These are phyloP conservation scores for Ferdinandea cuprea DNA, from an alignment of 2,888 invertebrate genomes.

Conservation along the genomic window DNA sequence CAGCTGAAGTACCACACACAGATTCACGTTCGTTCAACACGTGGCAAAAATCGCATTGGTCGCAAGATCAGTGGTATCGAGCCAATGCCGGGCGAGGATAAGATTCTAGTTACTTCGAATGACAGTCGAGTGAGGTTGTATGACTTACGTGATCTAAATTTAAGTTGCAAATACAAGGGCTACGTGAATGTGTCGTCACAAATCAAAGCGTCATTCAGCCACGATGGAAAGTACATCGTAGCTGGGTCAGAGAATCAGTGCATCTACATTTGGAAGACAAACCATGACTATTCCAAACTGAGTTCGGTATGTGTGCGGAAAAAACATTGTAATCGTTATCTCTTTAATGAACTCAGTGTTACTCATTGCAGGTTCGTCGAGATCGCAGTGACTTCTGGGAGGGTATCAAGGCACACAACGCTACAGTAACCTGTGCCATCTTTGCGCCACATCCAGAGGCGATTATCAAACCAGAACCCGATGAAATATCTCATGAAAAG, in stretches of 20 bases:
- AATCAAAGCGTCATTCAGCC: conserved; percentile 98
- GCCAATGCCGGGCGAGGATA: conserved; percentile 97
- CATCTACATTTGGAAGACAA: conserved; percentile 99
- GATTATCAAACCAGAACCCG: conserved; percentile 89
- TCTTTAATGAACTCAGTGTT: conserved; percentile 29
- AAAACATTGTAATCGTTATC: conserved; percentile 9
- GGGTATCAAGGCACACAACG: conserved; percentile 96
- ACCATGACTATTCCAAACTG: conserved; percentile 97
- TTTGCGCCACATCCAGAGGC: conserved; percentile 98
- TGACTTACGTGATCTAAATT: conserved; percentile 95
- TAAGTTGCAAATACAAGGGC: conserved; percentile 97
- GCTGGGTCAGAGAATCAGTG: conserved; percentile 99
- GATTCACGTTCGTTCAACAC: conserved; percentile 96
- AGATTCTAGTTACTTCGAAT: conserved; percentile 98
- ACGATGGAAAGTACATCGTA: conserved; percentile 98
- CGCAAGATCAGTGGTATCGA: conserved; percentile 98
- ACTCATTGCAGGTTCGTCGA: conserved; percentile 86
- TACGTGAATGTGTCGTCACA: conserved; percentile 97
- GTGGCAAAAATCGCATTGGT: conserved; percentile 97
- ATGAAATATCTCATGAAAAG: conserved; percentile 82
- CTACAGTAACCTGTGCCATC: conserved; percentile 97
- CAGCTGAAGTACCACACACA: conserved; percentile 99
- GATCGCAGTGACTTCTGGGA: conserved; percentile 99
- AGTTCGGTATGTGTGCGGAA: conserved; percentile 86
- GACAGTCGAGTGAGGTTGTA: conserved; percentile 98